Base-by-base conservation (phyloP, 2,113 vertebrate genomes). In the Ictidomys tridecemlineatus region DNA sequence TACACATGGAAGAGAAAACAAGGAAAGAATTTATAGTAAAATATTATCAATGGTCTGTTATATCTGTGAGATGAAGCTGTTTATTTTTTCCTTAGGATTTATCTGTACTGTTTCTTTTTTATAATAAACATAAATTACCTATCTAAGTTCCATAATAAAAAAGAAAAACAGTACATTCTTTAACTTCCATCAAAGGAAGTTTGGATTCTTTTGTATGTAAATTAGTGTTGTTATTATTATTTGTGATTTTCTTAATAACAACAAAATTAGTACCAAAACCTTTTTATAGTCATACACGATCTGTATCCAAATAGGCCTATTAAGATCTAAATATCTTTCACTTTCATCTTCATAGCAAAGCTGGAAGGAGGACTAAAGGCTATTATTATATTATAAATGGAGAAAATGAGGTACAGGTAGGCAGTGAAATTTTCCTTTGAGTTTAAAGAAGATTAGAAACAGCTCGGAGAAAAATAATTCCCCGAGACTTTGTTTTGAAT, bases 141-240 rank as follows among this genome's bases (percentile, higher is more conserved):
- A 78, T 30, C 14, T 76, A 76, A 90, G 51, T 45, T 37, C 42
- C 37, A 74, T 76, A 90, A 94, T 84, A 65, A 92, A 91, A 96
- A 94, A 85, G 83, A 96, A 96, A 93, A 94, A 87, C 7, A 24
- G 26, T 26, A 30, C 16, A 58, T 69, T 78, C 22, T 84, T 93
- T 28, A 51, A 84, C 67, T 76, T 92, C n/a, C 51, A 87, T 90
- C 53, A 84, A 92, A 87, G n/a, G 58, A 45, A 94, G 45, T 67
- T 51, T 70, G 17, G 37, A 92, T 89, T 89, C 32, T 87, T 96
- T 86, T 79, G 17, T 63, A 78, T 37, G 74, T 92, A 58, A 93
- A 92, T 96, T 79, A 93, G 2, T 87, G 34, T 37, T 80, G 14
- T 24, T 85, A 48, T 61, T 87, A 42, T 69, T 96, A 88, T 72